These are phyloP conservation scores for Drosophila seguyi DNA, from an alignment of 1,140 invertebrate species.

Conservation along the genomic window DNA sequence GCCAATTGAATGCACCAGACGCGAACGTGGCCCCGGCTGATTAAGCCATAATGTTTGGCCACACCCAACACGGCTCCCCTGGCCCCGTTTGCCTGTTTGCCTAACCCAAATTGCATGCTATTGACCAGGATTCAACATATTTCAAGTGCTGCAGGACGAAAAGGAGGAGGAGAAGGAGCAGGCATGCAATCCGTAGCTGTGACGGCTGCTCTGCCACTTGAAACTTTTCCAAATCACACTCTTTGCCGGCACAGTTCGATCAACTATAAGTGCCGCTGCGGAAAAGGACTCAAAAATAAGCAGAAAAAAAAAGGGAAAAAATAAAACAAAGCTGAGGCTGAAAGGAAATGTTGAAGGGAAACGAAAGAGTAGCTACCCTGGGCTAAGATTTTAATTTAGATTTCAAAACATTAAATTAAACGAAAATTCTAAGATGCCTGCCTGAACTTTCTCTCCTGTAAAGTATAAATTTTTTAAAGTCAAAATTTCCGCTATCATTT, in stretches of 20 bases:
- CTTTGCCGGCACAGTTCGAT: conserved; percentile 67
- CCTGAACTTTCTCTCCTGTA: neutral
- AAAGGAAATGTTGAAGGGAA: neutral
- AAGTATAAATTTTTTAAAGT: neutral
- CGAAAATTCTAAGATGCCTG: neutral
- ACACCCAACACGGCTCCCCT: conserved; percentile 12
- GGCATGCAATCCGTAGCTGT: conserved; percentile 20
- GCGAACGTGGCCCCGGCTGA: conserved; percentile 56
- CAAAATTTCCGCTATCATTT: neutral
- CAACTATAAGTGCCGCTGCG: conserved; percentile 52
- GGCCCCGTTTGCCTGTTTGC: conserved; percentile 64
- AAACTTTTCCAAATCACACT: conserved; percentile 67
- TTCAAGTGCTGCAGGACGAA: conserved; percentile 52
- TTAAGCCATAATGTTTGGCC: conserved; percentile 78
- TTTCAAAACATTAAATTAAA: neutral
- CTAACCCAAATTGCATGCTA: conserved; percentile 78
- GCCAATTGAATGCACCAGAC: conserved; percentile 70
- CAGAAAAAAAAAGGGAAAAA: conserved; percentile 11
- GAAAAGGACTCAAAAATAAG: conserved; percentile 28
- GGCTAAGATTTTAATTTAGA: neutral
- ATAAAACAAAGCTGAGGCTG: conserved; percentile 49
- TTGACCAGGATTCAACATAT: conserved; percentile 74
- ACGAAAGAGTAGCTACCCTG: neutral
- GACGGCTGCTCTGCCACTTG: conserved; percentile 54
- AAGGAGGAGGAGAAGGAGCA: neutral